Base-by-base conservation (phyloP, 2,797 vertebrate species). In the Petrocephalus sullivani region DNA sequence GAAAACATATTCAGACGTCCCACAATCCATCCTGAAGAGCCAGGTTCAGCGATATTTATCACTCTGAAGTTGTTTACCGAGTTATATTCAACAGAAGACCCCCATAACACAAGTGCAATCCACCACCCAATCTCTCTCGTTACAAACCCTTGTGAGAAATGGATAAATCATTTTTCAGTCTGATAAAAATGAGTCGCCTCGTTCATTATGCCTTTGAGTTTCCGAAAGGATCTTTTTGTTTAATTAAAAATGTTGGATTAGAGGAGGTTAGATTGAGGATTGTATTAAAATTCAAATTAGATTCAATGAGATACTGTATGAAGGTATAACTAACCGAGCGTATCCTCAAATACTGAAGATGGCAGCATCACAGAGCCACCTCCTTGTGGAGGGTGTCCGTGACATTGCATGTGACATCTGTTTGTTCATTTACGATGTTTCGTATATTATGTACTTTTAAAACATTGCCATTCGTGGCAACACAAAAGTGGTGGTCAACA, bases 211-310 rank as follows among this genome's bases (percentile, higher is more conserved):
- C 64, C 61, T 85, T 89, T 61, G 84, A 78, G 84, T 57, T 61
- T 87, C 33, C 19, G 49, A 91, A 88, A 90, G 87, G 71, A 21
- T 61, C 85, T 58, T 87, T 87, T 87, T 57, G 87, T 89, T 87
- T 90, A 84, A 64, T 87, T 49, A 33, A 37, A 49, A n/a, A 46
- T 19, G 16, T 75, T 86, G 61, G 57, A 23, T 88, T 71, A 85
- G 85, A 61, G 37, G 28, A 61, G 85, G 85, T 61, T 57, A 61
- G 82, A 83, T 14, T 67, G 61, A 81, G 67, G 78, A 64, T 57
- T 84, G 87, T 23, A 84, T 88, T 84, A 88, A 71, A 89, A 87
- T 89, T 89, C 71, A 61, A 87, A 89, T 89, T 89, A 84, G 83
- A 88, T 88, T 90, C 88, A 89, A 75, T 64, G 75, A 87, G 49